phyloP scores from a whole-genome alignment of 2,797 vertebrate species.

The Spinus olivaceus region DNA sequence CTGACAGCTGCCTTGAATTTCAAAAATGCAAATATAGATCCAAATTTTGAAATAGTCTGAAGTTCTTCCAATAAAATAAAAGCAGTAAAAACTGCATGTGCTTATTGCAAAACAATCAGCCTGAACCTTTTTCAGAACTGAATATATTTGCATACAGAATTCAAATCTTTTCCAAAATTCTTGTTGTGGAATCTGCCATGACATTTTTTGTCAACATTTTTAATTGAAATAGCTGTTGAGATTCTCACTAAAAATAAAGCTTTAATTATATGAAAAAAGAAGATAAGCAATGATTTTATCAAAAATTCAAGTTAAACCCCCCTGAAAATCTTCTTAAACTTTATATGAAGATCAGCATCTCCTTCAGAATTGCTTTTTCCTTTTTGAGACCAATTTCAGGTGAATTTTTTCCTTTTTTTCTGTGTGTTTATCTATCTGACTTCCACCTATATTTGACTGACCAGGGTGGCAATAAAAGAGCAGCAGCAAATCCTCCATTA shows the following conservation, averaged over 20 bases:
- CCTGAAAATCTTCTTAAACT: neutral
- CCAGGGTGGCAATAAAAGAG: neutral
- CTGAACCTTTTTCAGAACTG: neutral
- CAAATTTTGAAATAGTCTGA: slow-evolving; percentile 26
- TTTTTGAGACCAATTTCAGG: neutral
- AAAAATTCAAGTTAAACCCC: neutral
- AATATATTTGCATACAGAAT: slow-evolving; percentile 2
- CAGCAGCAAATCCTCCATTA: neutral
- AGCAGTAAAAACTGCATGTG: neutral
- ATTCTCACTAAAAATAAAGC: neutral
- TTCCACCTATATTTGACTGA: neutral
- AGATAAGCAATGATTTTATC: neutral
- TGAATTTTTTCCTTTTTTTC: neutral
- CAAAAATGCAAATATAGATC: slow-evolving; percentile 3
- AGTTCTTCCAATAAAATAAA: slow-evolving; percentile 28
- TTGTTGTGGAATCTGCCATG: neutral
- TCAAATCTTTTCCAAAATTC: neutral
- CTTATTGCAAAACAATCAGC: slow-evolving; percentile 7
- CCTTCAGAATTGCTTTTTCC: neutral
- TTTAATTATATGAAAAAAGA: neutral
- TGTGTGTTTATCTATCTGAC: neutral
- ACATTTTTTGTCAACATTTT: neutral
- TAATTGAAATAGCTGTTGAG: neutral
- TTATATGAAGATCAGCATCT: neutral
- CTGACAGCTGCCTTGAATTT: slow-evolving; percentile 26